Evolutionary conservation across 2,113 vertebrate genomes (phyloP).

Genomic region (Trachemys scripta): DNA sequence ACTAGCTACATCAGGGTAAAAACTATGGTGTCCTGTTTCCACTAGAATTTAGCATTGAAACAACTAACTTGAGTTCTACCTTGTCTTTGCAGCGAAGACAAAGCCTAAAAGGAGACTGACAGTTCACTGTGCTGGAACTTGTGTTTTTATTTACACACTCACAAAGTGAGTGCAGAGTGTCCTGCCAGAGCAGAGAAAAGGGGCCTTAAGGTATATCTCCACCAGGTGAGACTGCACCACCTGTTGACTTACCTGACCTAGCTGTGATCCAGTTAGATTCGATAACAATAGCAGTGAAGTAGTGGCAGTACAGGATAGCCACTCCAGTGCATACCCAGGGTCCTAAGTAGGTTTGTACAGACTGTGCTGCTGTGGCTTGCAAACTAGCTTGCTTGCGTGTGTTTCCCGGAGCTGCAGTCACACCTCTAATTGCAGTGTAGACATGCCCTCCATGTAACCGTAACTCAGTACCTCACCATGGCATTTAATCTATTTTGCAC

Average conservation of each 20-base stretch:
- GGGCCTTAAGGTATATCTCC: background rate
- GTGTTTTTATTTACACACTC: background rate
- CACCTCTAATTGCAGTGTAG: background rate
- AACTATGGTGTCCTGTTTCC: background rate
- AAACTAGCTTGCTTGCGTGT: background rate
- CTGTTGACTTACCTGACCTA: background rate
- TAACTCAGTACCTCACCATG: background rate
- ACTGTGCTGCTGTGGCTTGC: background rate
- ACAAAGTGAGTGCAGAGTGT: background rate
- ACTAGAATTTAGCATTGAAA: background rate
- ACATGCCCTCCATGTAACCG: background rate
- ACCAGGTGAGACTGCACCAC: background rate
- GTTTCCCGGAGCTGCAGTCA: background rate
- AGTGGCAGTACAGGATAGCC: background rate
- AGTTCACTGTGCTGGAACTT: background rate
- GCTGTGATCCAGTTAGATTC: background rate
- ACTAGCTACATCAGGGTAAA: background rate
- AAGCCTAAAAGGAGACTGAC: background rate
- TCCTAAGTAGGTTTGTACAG: background rate
- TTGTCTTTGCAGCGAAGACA: background rate
- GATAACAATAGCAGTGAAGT: background rate
- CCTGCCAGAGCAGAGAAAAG: background rate
- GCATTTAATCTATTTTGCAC: background rate
- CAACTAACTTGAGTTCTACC: background rate
- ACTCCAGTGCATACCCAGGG: background rate